Conservation (phyloP, 2,888 invertebrate genomes). For the Lycocerus yunnanus region DNA sequence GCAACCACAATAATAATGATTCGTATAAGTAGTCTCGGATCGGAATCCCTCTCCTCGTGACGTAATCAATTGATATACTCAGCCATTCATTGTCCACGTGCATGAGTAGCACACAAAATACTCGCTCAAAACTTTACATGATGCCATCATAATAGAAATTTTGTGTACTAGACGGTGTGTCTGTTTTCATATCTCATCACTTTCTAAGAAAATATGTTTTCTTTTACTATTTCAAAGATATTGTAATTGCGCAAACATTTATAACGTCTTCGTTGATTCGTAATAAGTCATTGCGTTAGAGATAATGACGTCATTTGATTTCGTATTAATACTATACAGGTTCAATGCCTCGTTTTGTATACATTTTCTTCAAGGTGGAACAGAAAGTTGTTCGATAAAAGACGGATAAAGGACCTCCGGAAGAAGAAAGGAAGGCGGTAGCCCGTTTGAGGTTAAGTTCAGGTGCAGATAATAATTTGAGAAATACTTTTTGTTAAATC, state of each 20-base stretch:
- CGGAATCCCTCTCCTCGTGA: conserved; percentile 20
- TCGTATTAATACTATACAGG: background rate
- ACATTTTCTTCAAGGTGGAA: background rate
- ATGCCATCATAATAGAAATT: background rate
- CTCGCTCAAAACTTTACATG: background rate
- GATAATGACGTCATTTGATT: background rate
- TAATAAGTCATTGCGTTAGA: background rate
- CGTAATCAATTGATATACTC: conserved; percentile 4
- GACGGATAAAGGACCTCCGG: too few species aligned
- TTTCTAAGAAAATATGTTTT: background rate
- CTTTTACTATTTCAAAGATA: background rate
- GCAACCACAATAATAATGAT: background rate
- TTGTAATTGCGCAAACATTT: background rate
- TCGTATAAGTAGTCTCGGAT: conserved; percentile 13
- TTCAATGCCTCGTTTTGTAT: background rate
- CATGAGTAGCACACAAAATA: conserved; percentile 7
- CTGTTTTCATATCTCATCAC: background rate
- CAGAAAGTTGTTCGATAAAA: background rate
- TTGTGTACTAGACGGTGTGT: background rate
- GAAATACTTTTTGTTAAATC: background rate
- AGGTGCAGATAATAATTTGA: background rate
- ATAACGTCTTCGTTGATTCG: background rate
- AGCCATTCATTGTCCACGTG: conserved; percentile 23
- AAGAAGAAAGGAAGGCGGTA: background rate
- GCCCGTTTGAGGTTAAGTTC: background rate